phyloP scores from a whole-genome alignment of 2,888 invertebrate species.

The Torymus tubicola region DNA sequence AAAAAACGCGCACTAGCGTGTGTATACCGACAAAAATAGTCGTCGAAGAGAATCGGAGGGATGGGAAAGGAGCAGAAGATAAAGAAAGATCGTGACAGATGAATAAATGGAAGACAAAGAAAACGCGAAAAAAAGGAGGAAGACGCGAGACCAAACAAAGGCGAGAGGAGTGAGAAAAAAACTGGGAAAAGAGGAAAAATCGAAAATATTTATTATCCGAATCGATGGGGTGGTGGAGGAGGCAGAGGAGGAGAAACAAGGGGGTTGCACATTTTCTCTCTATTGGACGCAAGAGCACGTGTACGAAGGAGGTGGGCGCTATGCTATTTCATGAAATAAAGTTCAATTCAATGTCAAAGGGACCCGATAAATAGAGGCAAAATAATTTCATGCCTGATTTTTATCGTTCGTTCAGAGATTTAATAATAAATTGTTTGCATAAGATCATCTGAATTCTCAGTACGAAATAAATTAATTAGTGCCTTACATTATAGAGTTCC shows the following conservation, averaged over 20 bases:
- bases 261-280: neutral
- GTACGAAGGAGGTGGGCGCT: neutral
- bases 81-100: conserved; percentile 51
- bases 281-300: neutral
- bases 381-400: too few species aligned
- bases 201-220: conserved; percentile 30
- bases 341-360: too few species aligned
- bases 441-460: too few species aligned
- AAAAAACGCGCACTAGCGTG: conserved; percentile 6
- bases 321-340: neutral
- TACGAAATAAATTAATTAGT: too few species aligned
- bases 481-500: too few species aligned
- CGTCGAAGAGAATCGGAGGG: conserved; percentile 32
- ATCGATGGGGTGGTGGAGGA: neutral
- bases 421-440: too few species aligned
- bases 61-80: conserved; percentile 24
- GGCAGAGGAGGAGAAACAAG: too few species aligned
- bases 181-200: conserved; percentile 27
- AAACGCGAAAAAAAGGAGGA: conserved; percentile 33
- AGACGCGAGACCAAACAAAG: conserved; percentile 34
- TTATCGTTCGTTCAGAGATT: too few species aligned
- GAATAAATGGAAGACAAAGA: conserved; percentile 48
- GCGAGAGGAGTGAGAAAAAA: neutral
- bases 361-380: too few species aligned
- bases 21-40: conserved; percentile 18